Conservation (phyloP, 2,113 vertebrate species). For the Osmerus mordax region DNA sequence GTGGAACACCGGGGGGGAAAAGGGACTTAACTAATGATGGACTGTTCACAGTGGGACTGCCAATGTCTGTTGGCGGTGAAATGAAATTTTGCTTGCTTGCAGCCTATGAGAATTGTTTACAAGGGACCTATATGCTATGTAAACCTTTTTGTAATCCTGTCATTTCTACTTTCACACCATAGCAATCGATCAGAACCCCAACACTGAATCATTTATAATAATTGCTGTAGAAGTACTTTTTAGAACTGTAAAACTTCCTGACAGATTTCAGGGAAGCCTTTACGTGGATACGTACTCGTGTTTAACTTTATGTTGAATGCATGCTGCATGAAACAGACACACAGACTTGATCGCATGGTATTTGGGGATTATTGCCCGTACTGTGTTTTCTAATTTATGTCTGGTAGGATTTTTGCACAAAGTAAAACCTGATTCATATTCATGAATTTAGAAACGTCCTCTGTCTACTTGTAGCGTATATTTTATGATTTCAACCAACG, state of each 20-base stretch:
- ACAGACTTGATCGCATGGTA: constrained; percentile 57
- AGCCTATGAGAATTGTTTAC: constrained; percentile 56
- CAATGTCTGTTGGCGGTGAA: not conserved
- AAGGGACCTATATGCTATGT: constrained; percentile 42
- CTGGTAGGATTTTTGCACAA: constrained; percentile 41
- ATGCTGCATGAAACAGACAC: constrained; percentile 72
- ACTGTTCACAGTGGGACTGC: constrained; percentile 1
- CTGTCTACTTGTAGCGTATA: no score
- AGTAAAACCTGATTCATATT: constrained; percentile 65
- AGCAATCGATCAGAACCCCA: no score
- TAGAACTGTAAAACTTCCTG: constrained; percentile 5
- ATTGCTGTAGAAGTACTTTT: constrained; percentile 6
- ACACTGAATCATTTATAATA: no score
- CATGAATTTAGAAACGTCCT: constrained; percentile 18
- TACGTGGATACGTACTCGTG: constrained; percentile 48
- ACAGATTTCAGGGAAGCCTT: constrained; percentile 11
- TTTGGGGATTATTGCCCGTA: constrained; percentile 54
- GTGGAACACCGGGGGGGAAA: no score
- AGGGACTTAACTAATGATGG: constrained; percentile 8
- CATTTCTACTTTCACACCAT: constrained; percentile 35
- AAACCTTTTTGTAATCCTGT: constrained; percentile 49
- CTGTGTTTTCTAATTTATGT: constrained; percentile 51
- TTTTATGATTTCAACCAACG: no score
- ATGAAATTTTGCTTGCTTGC: constrained; percentile 37
- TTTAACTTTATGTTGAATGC: constrained; percentile 61